Base-by-base conservation (phyloP, 2,113 vertebrate species). In the Bufo gargarizans region DNA sequence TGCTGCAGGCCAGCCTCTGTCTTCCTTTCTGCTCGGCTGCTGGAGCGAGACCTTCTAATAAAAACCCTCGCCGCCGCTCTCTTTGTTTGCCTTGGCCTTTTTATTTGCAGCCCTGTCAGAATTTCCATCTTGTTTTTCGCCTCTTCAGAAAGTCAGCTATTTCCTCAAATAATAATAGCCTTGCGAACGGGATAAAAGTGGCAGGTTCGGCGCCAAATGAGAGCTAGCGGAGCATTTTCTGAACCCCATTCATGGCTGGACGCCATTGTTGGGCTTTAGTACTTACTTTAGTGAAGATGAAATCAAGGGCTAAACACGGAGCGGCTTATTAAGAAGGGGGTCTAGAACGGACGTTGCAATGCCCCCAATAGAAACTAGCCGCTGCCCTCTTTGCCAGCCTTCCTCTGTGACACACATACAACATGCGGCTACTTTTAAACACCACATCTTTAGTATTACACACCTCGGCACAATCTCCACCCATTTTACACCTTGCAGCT, bases 31-130 rank as follows among this genome's bases (percentile, higher is more conserved):
- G 58, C 72, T 77, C 17, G 3, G 17, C 69, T 77, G 72, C 59
- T 78, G 56, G 43, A 77, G 74, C 19, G 45, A 78, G 61, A 67
- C n/a, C 14, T 69, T 56, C 85, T 69, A 79, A 86, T 79, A 86
- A 79, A 86, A 53, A 20, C 47, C 17, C 56, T n/a, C 6, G 59
- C 76, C 17, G 5, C n/a, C 19, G 76, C 19, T 22, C 10, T 2
- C 61, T 79, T 79, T 80, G 85, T 80, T 79, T 86, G 76, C 45
- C 59, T 86, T 86, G 85, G 85, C 85, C 59, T 79, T 78, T 78
- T 65, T 61, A 78, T 65, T 86, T 78, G 76, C 59, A 86, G 47
- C 3, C 59, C 59, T 45, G 61, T 78, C 85, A 86, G 22, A 69
- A 67, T 86, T 86, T 86, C 85, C 77, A 80, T 86, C 61, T 86